Conservation (phyloP, 2,113 vertebrate species). For the Labeo catla region DNA sequence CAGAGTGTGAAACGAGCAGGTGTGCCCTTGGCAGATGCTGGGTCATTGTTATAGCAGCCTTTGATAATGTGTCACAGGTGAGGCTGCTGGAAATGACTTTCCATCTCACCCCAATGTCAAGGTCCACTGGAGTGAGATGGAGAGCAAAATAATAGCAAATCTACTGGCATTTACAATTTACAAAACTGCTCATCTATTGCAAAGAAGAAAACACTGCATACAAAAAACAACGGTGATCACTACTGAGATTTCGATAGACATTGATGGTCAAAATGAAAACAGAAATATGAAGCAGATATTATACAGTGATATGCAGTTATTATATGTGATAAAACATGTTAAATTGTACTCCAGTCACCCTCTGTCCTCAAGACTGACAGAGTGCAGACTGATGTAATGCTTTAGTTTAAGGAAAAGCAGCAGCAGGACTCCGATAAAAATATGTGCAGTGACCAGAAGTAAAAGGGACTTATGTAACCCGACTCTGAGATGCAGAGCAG, state of each 20-base stretch:
- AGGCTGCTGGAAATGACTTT: background rate
- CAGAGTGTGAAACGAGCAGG: constrained; percentile 48
- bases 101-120: constrained; percentile 3
- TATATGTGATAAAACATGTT: background rate
- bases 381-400: constrained; percentile 4
- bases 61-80: constrained; percentile 12
- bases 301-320: background rate
- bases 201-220: background rate
- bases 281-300: background rate
- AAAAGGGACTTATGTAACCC: constrained; percentile 44
- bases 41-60: constrained; percentile 26
- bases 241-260: background rate
- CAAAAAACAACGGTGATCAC: background rate
- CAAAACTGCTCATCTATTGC: background rate
- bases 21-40: constrained; percentile 54
- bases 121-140: background rate
- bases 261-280: background rate
- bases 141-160: background rate
- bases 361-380: background rate
- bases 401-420: constrained; percentile 1
- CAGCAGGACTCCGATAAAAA: constrained; percentile 22
- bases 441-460: constrained; percentile 43
- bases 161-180: background rate
- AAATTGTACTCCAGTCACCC: background rate
- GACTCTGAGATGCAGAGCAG: constrained; percentile 28